These are phyloP conservation scores for Polyploca ridens DNA, from an alignment of 2,888 invertebrate species.

Conservation along the genomic window DNA sequence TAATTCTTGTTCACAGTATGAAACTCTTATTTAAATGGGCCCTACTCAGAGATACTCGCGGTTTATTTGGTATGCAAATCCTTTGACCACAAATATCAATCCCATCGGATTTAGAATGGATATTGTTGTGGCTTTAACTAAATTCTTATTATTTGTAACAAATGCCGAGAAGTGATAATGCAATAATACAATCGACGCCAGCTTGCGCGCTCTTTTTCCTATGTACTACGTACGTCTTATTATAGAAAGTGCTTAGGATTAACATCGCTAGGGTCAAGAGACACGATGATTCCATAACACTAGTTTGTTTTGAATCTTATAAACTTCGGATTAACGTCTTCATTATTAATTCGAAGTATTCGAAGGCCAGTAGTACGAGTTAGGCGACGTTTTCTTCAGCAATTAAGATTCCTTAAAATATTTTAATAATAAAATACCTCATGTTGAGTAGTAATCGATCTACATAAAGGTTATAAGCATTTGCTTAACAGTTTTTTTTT, in stretches of 20 bases:
- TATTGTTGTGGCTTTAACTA: not conserved
- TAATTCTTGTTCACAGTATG: constrained; percentile 27
- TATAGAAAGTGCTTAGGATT: not conserved
- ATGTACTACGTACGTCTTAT: not conserved
- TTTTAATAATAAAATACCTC: no score
- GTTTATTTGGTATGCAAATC: constrained; percentile 41
- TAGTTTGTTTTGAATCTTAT: not conserved
- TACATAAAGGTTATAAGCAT: no score
- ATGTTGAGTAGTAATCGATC: no score
- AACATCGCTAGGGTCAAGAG: not conserved
- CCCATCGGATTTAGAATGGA: constrained; percentile 36
- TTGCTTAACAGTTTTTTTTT: no score
- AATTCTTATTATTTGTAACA: constrained; percentile 6
- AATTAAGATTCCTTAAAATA: no score
- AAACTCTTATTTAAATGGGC: constrained; percentile 44
- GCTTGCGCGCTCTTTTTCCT: not conserved
- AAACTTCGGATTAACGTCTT: no score
- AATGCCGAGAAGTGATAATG: not conserved
- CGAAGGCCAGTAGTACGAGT: no score
- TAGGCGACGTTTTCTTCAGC: no score
- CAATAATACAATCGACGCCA: not conserved
- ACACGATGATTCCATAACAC: not conserved
- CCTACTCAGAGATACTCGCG: constrained; percentile 15
- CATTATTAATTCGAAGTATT: no score
- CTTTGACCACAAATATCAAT: constrained; percentile 40